Conservation (phyloP, 1,140 invertebrate genomes). For the Euschistus heros region DNA sequence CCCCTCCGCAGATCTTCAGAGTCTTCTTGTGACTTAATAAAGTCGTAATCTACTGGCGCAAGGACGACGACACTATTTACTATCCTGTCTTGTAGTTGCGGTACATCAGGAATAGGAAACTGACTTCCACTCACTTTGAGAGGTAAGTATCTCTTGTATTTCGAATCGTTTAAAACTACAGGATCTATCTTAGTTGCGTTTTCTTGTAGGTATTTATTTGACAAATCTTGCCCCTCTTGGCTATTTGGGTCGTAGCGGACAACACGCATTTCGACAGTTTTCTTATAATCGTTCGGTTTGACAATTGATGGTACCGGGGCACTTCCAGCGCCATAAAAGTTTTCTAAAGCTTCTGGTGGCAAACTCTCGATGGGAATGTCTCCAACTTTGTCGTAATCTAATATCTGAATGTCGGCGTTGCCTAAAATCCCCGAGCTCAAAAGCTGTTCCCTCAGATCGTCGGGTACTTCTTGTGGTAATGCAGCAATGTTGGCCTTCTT, state of each 20-base stretch:
- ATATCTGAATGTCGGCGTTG: slow-evolving; percentile 73
- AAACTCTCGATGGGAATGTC: slow-evolving; percentile 70
- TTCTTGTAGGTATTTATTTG: slow-evolving; percentile 57
- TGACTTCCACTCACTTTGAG: slow-evolving; percentile 71
- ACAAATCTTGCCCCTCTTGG: slow-evolving; percentile 55
- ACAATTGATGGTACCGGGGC: slow-evolving; percentile 31
- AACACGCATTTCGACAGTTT: slow-evolving; percentile 65
- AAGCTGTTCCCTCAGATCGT: slow-evolving; percentile 68
- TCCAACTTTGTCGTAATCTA: slow-evolving; percentile 80
- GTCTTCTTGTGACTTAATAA: slow-evolving; percentile 33
- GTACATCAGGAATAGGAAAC: slow-evolving; percentile 65
- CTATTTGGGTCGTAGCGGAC: slow-evolving; percentile 66
- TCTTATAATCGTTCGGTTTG: slow-evolving; percentile 24
- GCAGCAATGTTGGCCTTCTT: slow-evolving; percentile 45
- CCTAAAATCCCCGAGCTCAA: slow-evolving; percentile 73
- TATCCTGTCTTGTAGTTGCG: slow-evolving; percentile 56
- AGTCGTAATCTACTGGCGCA: slow-evolving; percentile 61
- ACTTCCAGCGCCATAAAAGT: slow-evolving; percentile 63
- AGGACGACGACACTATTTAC: slow-evolving; percentile 71
- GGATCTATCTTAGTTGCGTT: slow-evolving; percentile 61
- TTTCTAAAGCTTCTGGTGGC: slow-evolving; percentile 72
- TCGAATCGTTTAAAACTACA: slow-evolving; percentile 55
- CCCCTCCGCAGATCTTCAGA: slow-evolving; percentile 33
- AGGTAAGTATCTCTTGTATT: slow-evolving; percentile 71
- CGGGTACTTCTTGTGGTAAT: slow-evolving; percentile 75